A percentile compares a stretch with the other conserved stretches of the same genome.
Conservation (phyloP, 2,888 invertebrate species). For the Drosophila putrida region DNA sequence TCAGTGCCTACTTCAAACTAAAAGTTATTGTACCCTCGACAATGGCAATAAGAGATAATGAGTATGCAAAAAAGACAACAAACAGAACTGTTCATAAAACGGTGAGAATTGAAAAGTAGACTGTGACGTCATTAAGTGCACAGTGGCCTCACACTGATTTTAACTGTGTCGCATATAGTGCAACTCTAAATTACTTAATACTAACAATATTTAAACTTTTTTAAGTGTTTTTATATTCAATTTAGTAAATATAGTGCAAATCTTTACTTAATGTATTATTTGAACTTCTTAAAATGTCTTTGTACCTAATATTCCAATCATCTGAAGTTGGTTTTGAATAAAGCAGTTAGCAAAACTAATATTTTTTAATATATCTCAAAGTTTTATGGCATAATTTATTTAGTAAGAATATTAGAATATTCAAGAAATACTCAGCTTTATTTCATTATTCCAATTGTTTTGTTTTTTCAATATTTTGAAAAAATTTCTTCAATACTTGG, state of each 20-base stretch:
- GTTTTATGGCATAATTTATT: no score
- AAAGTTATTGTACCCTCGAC: not conserved
- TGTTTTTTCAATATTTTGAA: not conserved
- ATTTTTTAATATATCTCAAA: no score
- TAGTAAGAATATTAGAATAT: not conserved
- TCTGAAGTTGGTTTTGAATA: not conserved
- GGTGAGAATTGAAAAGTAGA: conserved; percentile 6
- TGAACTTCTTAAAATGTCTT: no score
- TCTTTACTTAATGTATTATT: not conserved
- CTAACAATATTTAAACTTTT: not conserved
- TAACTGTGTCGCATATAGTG: not conserved
- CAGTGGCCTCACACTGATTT: not conserved
- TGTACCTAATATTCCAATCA: not conserved
- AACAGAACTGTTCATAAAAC: conserved; percentile 11
- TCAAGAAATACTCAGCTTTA: not conserved
- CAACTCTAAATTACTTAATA: not conserved
- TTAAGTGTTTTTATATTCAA: no score
- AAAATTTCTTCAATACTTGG: not conserved
- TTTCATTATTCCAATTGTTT: no score
- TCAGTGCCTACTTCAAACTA: not conserved
- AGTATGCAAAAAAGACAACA: conserved; percentile 32
- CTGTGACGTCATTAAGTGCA: conserved; percentile 22
- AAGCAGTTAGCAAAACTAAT: not conserved
- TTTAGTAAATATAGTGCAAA: not conserved
- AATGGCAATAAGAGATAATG: conserved; percentile 28